These are phyloP conservation scores for Parapristionchus giblindavisi DNA, from an alignment of 2,888 invertebrate genomes.

Conservation along the genomic window DNA sequence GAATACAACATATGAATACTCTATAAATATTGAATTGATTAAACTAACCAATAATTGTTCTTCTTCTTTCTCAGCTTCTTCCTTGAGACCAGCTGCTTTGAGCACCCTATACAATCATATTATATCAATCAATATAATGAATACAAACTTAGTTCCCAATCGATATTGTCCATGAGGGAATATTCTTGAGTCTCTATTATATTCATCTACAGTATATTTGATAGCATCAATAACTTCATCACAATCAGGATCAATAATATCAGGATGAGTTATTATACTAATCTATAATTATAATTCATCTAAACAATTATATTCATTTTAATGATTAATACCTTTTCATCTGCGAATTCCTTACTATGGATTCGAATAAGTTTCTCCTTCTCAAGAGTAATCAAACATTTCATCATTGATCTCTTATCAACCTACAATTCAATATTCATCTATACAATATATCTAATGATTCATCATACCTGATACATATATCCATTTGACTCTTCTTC, in stretches of 20 bases:
- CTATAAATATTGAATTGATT: background rate
- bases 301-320: background rate
- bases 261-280: conserved; percentile 48
- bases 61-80: conserved; percentile 17
- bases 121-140: background rate
- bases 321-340: conserved; percentile 38
- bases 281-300: background rate
- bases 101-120: background rate
- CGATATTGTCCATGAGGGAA: conserved; percentile 64
- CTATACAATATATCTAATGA: conserved; percentile 35
- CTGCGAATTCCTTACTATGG: conserved; percentile 41
- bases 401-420: conserved; percentile 64
- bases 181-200: conserved; percentile 56
- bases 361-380: conserved; percentile 45
- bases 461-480: conserved; percentile 54
- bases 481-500: conserved; percentile 59
- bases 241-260: conserved; percentile 46
- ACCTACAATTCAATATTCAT: conserved; percentile 60
- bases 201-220: conserved; percentile 52
- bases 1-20: background rate
- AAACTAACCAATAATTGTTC: conserved; percentile 16
- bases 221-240: conserved; percentile 53
- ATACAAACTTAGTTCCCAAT: conserved; percentile 28
- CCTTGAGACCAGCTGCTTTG: conserved; percentile 19
- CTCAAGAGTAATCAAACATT: conserved; percentile 59